Evolutionary conservation across 2,888 invertebrate genomes (phyloP).

Genomic region (Cylindroiulus punctatus): DNA sequence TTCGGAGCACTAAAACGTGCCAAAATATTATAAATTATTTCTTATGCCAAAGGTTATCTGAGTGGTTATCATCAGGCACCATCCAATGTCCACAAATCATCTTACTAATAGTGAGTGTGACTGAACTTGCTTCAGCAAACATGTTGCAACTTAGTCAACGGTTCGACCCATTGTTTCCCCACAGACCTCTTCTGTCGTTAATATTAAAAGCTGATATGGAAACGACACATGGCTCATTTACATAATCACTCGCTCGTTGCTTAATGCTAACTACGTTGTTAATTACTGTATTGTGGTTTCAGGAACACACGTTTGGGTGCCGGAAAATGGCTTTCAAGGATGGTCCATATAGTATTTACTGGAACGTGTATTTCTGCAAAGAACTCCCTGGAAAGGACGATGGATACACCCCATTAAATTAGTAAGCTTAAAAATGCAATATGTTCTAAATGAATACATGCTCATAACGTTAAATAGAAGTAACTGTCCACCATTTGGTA

Average conservation of each 20-base stretch:
- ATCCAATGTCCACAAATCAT: slow-evolving; percentile 38
- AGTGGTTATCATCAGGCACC: neutral
- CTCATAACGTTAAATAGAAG: neutral
- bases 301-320: neutral
- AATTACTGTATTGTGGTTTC: slow-evolving; percentile 44
- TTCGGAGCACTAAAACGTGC: neutral
- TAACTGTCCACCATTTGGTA: neutral
- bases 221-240: slow-evolving; percentile 46
- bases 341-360: neutral
- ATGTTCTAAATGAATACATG: neutral
- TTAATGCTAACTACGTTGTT: slow-evolving; percentile 50
- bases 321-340: neutral
- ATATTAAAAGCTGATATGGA: slow-evolving; percentile 47
- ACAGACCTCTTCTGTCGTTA: slow-evolving; percentile 39
- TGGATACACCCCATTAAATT: neutral
- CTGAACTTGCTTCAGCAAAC: neutral
- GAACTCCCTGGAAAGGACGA: neutral
- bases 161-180: slow-evolving; percentile 16
- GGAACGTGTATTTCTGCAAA: neutral
- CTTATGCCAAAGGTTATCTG: neutral
- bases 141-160: slow-evolving; percentile 43
- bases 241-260: slow-evolving; percentile 48
- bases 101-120: slow-evolving; percentile 1
- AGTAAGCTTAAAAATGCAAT: neutral
- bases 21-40: slow-evolving; percentile 32